These are phyloP conservation scores for Staurois parvus DNA, from an alignment of 2,797 vertebrate species.

Conservation along the genomic window DNA sequence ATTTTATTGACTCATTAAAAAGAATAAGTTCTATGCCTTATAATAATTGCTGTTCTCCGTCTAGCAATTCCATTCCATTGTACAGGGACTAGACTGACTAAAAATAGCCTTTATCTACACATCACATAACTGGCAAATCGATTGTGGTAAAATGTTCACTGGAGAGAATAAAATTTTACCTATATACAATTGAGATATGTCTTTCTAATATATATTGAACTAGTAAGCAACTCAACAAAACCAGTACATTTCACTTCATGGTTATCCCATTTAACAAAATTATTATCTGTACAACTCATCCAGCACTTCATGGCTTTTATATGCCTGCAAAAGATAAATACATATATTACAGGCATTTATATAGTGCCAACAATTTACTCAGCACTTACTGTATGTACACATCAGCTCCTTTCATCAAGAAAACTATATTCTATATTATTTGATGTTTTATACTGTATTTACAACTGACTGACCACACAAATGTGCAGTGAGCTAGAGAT, in stretches of 20 bases:
- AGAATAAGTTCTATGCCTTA: constrained; percentile 33
- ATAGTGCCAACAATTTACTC: too few species aligned
- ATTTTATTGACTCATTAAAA: constrained; percentile 51
- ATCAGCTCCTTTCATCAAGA: too few species aligned
- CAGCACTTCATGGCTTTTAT: too few species aligned
- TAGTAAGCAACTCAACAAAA: neutral
- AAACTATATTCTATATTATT: too few species aligned
- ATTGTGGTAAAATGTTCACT: constrained; percentile 14
- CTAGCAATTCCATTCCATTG: constrained; percentile 37
- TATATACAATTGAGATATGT: constrained; percentile 24
- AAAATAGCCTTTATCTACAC: constrained; percentile 32
- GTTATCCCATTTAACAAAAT: neutral
- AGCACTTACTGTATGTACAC: too few species aligned
- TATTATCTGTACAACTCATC: neutral
- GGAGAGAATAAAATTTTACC: constrained; percentile 15
- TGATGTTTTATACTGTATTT: too few species aligned
- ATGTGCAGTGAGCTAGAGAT: too few species aligned
- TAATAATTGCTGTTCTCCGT: constrained; percentile 24
- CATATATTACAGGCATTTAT: too few species aligned
- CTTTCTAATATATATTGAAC: neutral
- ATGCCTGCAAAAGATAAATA: too few species aligned
- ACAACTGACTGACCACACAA: too few species aligned
- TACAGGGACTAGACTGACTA: constrained; percentile 30
- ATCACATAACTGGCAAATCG: constrained; percentile 25
- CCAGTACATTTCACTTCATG: neutral